These are phyloP conservation scores for Drosophila anomelani DNA, from an alignment of 2,888 invertebrate species.

Conservation along the genomic window DNA sequence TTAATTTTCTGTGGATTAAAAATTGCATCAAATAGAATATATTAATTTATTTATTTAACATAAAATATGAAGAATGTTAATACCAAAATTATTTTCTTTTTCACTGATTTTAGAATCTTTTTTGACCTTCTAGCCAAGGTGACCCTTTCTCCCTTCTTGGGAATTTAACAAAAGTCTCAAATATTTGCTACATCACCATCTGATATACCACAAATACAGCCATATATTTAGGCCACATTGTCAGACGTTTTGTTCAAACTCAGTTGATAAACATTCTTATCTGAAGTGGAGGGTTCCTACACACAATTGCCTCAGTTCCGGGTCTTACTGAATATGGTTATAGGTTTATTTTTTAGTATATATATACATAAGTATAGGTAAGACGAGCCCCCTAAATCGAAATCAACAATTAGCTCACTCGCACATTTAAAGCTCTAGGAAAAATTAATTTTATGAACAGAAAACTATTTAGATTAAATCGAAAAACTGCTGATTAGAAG, in stretches of 20 bases:
- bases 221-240: not conserved
- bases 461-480: not conserved
- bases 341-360: no score
- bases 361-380: not conserved
- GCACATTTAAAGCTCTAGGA: not conserved
- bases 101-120: no score
- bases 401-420: not conserved
- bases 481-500: constrained; percentile 15
- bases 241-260: not conserved
- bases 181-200: constrained; percentile 24
- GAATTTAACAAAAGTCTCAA: constrained; percentile 20
- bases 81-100: no score
- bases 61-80: no score
- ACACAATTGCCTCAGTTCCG: not conserved
- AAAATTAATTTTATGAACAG: not conserved
- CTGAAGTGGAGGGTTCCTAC: not conserved
- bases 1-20: constrained; percentile 17
- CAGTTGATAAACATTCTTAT: constrained; percentile 57
- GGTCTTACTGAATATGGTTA: not conserved
- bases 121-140: constrained; percentile 46
- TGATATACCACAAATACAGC: not conserved
- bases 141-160: constrained; percentile 37
- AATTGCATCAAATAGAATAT: no score
- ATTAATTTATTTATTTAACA: no score
- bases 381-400: constrained; percentile 10